Evolutionary conservation across 1,140 invertebrate genomes (phyloP), one percentile per base, ranked within the genome.

Genomic region (Coelopa frigida): DNA sequence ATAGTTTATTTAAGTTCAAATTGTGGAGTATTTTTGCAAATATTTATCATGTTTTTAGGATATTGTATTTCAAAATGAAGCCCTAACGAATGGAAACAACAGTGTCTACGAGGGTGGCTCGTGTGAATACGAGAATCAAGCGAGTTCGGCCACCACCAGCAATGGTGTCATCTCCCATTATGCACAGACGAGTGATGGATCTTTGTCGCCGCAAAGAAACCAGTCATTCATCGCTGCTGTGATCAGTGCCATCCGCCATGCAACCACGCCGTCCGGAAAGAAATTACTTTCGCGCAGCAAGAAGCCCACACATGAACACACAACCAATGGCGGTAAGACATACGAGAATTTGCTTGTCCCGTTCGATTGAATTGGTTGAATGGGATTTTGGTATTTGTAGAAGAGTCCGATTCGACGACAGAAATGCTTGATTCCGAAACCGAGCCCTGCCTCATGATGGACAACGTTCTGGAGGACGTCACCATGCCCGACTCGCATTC

Each of bases 361-460:
- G 8, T 24, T 23, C 6, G 21, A 11, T 14, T n/a, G n/a, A n/a
- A n/a, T n/a, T n/a, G n/a, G n/a, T n/a, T n/a, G n/a, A n/a, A n/a
- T n/a, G n/a, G n/a, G n/a, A n/a, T 26, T 18, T 32, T 29, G 10
- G 12, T n/a, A 5, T 11, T 31, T 21, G 5, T 12, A 59, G 62
- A 69, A 17, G 59, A 63, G 22, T 66, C 67, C 3, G 72, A 80
- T 56, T 84, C 83, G 31, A 78, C 79, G 3, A 78, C 79, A 3
- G 82, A 84, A 53, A 72, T 85, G 57, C 70, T 85, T 10, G 83
- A 85, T 65, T 85, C 83, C 3, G 84, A 85, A 72, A 85, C 83
- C 0, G 84, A 87, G 57, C 84, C 84, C 5, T 85, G 81, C 54
- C 68, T 87, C 18, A 84, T 85, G 76, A 85, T 84, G 74, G 84